Evolutionary conservation across 2,888 invertebrate genomes (phyloP).

Genomic region (Trichogramma evanescens): DNA sequence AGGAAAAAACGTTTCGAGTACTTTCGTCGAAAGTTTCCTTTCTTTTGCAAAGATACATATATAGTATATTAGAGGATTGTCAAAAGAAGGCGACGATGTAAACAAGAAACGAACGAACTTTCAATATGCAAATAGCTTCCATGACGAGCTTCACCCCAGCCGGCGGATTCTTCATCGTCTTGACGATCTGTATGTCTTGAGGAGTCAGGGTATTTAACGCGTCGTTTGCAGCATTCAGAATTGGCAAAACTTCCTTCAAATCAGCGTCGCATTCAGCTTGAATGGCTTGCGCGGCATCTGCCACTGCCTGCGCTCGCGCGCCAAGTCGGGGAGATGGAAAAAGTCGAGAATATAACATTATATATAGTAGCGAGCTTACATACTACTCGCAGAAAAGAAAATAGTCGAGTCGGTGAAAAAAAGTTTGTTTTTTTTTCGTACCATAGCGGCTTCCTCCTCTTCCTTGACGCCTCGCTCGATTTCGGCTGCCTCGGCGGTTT

Average conservation of each 20-base stretch:
- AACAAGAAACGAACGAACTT: constrained; percentile 50
- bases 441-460: constrained; percentile 71
- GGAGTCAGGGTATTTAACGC: constrained; percentile 90
- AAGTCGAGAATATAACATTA: not conserved
- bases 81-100: not conserved
- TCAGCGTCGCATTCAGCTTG: constrained; percentile 90
- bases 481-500: constrained; percentile 77
- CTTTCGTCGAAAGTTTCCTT: too few relatives aligned
- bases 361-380: too few relatives aligned
- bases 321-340: not conserved
- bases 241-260: constrained; percentile 85
- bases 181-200: constrained; percentile 88
- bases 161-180: constrained; percentile 95
- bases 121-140: constrained; percentile 94
- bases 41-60: not conserved
- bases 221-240: constrained; percentile 76
- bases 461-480: constrained; percentile 73
- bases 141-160: constrained; percentile 83
- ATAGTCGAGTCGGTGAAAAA: not conserved
- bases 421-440: constrained; percentile 17
- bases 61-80: not conserved
- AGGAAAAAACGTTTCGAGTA: too few relatives aligned
- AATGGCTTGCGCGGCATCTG: constrained; percentile 66
- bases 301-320: constrained; percentile 32
- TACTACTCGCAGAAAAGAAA: not conserved